Evolutionary conservation across 2,113 vertebrate genomes (phyloP), one percentile per base, ranked within the genome.

Genomic region (Ahaetulla prasina): DNA sequence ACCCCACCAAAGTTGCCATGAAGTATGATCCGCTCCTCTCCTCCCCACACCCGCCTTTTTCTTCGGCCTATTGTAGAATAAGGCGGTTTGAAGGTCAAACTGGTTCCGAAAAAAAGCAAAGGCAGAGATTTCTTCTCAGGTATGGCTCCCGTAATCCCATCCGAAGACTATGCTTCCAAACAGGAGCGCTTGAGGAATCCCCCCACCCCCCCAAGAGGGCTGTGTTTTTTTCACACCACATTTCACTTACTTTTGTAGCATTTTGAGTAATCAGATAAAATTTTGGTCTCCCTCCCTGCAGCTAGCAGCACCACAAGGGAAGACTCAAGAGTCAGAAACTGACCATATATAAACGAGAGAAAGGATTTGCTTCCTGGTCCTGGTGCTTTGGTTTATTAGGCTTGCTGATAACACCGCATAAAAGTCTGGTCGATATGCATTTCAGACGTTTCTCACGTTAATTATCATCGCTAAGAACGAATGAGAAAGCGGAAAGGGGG

Each of bases 391-490:
- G 84, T 90, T 92, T 92, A 92, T 92, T 85, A 90, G 53, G 23
- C 88, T 86, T 4, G 92, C 88, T 90, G 85, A 90, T 90, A 86
- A 92, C 8, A 43, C 92, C 80, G 52, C 2, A 74, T 84, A 50
- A 90, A 52, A 49, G 92, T 4, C 92, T 8, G 92, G 80, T 92
- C 92, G 92, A 92, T 92, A 92, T 80, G 85, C 74, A 63, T 90
- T 90, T 92, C 92, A 85, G 92, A 85, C n/a, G 80, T 57, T 90
- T 90, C 93, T 90, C 91, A 90, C 91, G 63, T 94, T 90, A 92
- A 90, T 90, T 90, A 89, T 90, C 91, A 8, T 54, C 84, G 35
- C 88, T 49, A 92, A 92, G 91, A 88, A 4, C 43, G 57, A 92
- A 88, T 52, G 89, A 90, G 88, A 8, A 54, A 22, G 14, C 47